These are phyloP conservation scores for Chelonia mydas DNA, from an alignment of 2,797 vertebrate species.

Conservation along the genomic window DNA sequence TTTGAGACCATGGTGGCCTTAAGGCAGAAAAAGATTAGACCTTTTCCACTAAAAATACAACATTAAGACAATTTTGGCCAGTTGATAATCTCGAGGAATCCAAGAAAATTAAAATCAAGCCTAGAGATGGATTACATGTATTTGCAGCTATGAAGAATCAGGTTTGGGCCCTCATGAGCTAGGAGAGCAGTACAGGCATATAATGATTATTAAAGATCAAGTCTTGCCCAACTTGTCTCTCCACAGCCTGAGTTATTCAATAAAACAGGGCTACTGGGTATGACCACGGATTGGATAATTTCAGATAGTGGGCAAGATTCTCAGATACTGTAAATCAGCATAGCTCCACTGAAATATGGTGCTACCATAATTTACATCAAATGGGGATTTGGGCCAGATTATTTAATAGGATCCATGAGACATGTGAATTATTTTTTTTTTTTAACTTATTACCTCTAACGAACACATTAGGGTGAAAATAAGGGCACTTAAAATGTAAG, in stretches of 20 bases:
- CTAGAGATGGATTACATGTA: not conserved
- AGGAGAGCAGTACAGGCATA: not conserved
- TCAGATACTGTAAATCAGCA: not conserved
- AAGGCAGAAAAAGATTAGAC: not conserved
- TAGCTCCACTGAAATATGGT: not conserved
- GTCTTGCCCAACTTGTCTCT: constrained; percentile 3
- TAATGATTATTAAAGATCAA: not conserved
- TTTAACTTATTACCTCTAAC: not conserved
- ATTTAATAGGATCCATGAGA: not conserved
- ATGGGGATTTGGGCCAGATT: not conserved
- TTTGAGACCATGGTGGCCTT: not conserved
- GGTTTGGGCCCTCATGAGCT: not conserved
- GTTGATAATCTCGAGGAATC: not conserved
- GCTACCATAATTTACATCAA: not conserved
- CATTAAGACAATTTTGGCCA: not conserved
- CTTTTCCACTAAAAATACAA: not conserved
- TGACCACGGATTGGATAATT: not conserved
- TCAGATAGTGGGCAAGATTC: not conserved
- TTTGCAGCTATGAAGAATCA: not conserved
- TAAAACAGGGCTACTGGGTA: not conserved
- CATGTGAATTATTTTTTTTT: not conserved
- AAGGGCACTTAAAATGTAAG: constrained; percentile 57
- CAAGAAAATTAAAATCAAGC: not conserved
- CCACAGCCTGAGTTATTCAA: not conserved
- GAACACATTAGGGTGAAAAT: constrained; percentile 19